These are phyloP conservation scores for Capitulum mitella DNA, from an alignment of 2,888 invertebrate species.

Conservation along the genomic window DNA sequence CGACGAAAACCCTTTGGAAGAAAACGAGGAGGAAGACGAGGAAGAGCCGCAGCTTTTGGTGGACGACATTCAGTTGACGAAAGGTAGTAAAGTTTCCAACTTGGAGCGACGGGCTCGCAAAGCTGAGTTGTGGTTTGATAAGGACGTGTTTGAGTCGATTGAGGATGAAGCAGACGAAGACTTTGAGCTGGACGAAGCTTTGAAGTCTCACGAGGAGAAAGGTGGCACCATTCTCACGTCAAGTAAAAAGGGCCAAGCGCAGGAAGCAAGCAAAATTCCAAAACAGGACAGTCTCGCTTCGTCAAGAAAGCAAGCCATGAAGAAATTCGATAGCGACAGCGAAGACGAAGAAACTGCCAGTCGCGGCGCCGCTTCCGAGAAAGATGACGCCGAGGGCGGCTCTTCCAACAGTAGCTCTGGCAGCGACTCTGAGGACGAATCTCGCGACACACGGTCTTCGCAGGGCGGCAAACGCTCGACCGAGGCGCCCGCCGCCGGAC, in stretches of 20 bases:
- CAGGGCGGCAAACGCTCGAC: conserved; percentile 40
- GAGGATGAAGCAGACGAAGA: conserved; percentile 79
- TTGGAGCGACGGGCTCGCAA: conserved; percentile 49
- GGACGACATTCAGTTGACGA: not conserved
- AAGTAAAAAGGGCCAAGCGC: not conserved
- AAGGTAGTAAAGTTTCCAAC: not conserved
- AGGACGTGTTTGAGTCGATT: conserved; percentile 70
- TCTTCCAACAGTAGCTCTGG: conserved; percentile 30
- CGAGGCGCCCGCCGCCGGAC: conserved; percentile 24
- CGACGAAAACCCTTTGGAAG: not conserved
- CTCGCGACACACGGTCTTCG: conserved; percentile 53
- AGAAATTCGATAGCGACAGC: conserved; percentile 45
- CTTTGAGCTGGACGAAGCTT: conserved; percentile 71
- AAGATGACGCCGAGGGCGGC: conserved; percentile 38
- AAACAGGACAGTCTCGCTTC: no score
- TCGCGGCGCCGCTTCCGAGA: conserved; percentile 40
- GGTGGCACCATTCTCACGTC: not conserved
- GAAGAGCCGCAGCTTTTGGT: conserved; percentile 37
- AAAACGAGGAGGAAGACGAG: conserved; percentile 36
- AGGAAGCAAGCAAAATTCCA: no score
- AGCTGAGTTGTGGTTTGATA: conserved; percentile 80
- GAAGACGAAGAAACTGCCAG: conserved; percentile 45
- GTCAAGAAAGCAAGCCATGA: conserved; percentile 5
- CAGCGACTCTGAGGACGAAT: conserved; percentile 45
- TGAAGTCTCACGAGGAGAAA: conserved; percentile 46